Conservation (phyloP, 2,797 vertebrate species). For the Eulemur albifrons region DNA sequence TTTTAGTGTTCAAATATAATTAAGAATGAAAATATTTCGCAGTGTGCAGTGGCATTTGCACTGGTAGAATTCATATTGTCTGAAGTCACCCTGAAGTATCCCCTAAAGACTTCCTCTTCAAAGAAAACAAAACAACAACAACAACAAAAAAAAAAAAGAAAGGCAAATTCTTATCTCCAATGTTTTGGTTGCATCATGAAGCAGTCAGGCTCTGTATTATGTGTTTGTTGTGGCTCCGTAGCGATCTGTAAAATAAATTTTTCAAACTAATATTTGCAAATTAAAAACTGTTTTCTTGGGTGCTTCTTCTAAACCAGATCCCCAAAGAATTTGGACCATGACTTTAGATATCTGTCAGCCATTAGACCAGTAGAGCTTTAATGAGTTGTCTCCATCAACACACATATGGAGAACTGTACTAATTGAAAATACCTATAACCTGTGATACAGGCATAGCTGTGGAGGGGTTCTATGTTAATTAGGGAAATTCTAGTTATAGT, state of each 20-base stretch:
- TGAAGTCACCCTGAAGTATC: neutral
- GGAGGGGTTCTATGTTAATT: neutral
- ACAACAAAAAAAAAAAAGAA: neutral
- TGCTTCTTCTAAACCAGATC: neutral
- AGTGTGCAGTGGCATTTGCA: neutral
- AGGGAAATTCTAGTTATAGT: neutral
- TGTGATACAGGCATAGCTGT: neutral
- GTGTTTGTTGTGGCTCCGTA: neutral
- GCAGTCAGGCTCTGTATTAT: neutral
- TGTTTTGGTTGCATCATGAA: neutral
- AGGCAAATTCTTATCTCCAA: neutral
- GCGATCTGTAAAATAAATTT: neutral
- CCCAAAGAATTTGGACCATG: neutral
- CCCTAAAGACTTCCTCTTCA: neutral
- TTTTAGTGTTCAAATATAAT: conserved; percentile 24
- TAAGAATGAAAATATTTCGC: conserved; percentile 46
- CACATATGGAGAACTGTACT: neutral
- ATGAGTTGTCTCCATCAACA: neutral
- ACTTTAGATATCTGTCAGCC: neutral
- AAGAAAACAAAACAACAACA: neutral
- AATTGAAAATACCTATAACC: neutral
- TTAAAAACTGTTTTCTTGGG: neutral
- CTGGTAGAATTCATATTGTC: neutral
- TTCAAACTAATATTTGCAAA: neutral
- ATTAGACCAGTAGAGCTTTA: neutral